These are phyloP conservation scores for Pampusana beccarii DNA, from an alignment of 2,113 vertebrate species.

Conservation along the genomic window DNA sequence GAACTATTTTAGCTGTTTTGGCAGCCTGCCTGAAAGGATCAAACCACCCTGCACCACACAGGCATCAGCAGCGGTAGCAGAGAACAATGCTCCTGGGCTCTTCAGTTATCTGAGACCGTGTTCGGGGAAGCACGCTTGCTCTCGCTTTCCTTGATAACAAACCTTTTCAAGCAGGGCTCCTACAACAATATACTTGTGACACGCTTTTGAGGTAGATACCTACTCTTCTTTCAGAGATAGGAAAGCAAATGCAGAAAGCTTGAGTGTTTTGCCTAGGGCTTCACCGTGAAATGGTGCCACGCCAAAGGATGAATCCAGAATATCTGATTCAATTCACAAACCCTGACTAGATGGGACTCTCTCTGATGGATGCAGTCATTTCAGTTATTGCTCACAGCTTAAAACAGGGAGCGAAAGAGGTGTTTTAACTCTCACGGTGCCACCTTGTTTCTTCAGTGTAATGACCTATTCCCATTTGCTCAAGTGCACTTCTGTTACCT, in stretches of 20 bases:
- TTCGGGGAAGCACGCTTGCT: not conserved
- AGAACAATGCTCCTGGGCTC: not conserved
- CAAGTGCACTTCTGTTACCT: not conserved
- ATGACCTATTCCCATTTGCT: not conserved
- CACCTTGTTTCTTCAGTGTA: not conserved
- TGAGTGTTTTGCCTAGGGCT: not conserved
- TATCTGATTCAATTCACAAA: not conserved
- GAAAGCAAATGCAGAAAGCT: not conserved
- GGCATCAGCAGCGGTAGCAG: not conserved
- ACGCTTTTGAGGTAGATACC: not conserved
- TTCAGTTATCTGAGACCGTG: not conserved
- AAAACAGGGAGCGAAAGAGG: not conserved
- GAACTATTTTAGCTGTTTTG: not conserved
- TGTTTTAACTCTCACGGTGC: not conserved
- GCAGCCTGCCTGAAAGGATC: slow-evolving; percentile 14
- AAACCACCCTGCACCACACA: not conserved
- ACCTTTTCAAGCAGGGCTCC: not conserved
- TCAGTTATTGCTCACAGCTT: not conserved
- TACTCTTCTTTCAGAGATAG: not conserved
- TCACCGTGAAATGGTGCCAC: not conserved
- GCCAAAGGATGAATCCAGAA: not conserved
- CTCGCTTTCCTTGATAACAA: not conserved
- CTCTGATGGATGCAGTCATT: not conserved
- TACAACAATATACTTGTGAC: not conserved
- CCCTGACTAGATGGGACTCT: not conserved